Evolutionary conservation across 2,888 invertebrate genomes (phyloP).

Genomic region (Pandemis corylana): DNA sequence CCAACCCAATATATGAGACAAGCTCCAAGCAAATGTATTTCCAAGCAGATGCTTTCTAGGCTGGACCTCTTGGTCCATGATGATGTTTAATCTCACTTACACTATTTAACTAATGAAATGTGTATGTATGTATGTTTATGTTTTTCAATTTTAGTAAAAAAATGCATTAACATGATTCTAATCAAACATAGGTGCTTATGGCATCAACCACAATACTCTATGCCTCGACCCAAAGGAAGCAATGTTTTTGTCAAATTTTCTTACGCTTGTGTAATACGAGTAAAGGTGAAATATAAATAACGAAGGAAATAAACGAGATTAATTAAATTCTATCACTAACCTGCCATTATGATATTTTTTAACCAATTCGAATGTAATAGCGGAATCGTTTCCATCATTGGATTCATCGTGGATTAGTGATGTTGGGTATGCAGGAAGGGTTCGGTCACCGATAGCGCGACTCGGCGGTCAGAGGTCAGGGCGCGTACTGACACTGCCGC

Average conservation of each 20-base stretch:
- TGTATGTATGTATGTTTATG: too few relatives aligned
- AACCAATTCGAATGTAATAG: slow-evolving; percentile 64
- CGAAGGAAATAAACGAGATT: not conserved
- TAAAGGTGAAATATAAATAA: too few relatives aligned
- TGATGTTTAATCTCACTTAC: not conserved
- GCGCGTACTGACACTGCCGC: slow-evolving; percentile 58
- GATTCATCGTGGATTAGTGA: slow-evolving; percentile 35
- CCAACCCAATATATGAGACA: not conserved
- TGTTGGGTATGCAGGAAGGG: slow-evolving; percentile 13
- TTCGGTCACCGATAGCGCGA: slow-evolving; percentile 48
- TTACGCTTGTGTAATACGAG: too few relatives aligned
- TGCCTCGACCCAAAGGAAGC: too few relatives aligned
- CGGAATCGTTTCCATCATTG: slow-evolving; percentile 58
- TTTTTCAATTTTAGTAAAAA: too few relatives aligned
- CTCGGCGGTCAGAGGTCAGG: slow-evolving; percentile 75
- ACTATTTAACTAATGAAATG: too few relatives aligned
- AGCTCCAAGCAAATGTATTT: not conserved
- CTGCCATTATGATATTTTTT: slow-evolving; percentile 61
- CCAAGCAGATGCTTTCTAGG: not conserved
- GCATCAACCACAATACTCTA: too few relatives aligned
- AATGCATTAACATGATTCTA: too few relatives aligned
- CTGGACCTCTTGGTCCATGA: too few relatives aligned
- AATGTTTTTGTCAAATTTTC: too few relatives aligned
- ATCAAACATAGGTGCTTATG: too few relatives aligned
- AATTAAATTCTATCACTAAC: slow-evolving; percentile 21